phyloP scores from a whole-genome alignment of 2,113 vertebrate genomes.

The Oryzias curvinotus region DNA sequence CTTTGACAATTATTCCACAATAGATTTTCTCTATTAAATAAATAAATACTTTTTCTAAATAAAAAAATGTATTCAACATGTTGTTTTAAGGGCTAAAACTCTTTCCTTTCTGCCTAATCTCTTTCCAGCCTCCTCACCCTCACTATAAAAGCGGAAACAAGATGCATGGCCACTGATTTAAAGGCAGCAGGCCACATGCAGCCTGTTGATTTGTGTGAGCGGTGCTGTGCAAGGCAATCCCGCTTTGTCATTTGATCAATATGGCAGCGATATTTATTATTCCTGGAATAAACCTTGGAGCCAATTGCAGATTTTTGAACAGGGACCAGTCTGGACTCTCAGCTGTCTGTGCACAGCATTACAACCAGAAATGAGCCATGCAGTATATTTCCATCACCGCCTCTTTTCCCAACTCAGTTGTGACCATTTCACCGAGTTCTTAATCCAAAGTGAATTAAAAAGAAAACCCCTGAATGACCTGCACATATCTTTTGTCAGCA shows the following conservation, averaged over 20 bases:
- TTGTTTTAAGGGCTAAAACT: neutral
- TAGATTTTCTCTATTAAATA: conserved; percentile 11
- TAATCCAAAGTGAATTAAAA: neutral
- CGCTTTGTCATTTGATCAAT: conserved; percentile 66
- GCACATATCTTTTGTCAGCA: too few relatives aligned
- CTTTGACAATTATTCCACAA: conserved; percentile 37
- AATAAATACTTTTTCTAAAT: too few relatives aligned
- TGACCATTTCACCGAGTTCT: conserved; percentile 5
- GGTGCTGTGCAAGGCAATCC: conserved; percentile 49
- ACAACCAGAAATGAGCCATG: conserved; percentile 21
- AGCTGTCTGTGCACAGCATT: conserved; percentile 26
- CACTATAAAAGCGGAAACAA: conserved; percentile 1
- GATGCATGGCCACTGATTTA: conserved; percentile 24
- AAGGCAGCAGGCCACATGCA: conserved; percentile 8
- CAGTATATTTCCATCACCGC: neutral
- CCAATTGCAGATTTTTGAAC: conserved; percentile 36
- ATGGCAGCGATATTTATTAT: conserved; percentile 61
- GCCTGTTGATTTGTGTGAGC: conserved; percentile 40
- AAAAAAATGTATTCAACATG: neutral
- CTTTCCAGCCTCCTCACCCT: neutral
- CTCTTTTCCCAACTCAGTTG: conserved; percentile 3
- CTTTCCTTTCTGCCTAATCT: neutral
- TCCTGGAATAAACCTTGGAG: conserved; percentile 49
- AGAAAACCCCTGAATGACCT: neutral
- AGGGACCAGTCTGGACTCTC: conserved; percentile 4